Evolutionary conservation across 2,797 vertebrate species (phyloP), one percentile per base, ranked within the genome.

Genomic region (Sebastes kiyomatsui): DNA sequence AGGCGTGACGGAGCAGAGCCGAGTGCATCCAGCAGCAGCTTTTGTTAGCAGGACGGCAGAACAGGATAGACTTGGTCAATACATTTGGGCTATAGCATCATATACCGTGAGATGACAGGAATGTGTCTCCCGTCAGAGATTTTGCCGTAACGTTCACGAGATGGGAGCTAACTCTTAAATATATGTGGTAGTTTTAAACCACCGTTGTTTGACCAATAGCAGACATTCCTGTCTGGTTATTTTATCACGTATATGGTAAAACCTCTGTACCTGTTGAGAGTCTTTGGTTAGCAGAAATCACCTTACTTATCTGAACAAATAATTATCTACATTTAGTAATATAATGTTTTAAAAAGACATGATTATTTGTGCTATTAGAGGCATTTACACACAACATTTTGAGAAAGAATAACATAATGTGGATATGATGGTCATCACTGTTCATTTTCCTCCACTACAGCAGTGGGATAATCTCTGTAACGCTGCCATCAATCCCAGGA

Each of bases 1-100:
- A 70, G 60, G 52, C 66, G 49, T 54, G 68, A 77, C 79, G 1
- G 58, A 67, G 72, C 76, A 54, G 58, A 65, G 72, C 59, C 4
- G 4, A 68, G 60, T 23, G 56, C 60, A 64, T 67, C 74, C 67
- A 54, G 28, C 4, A 54, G 28, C 2, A 35, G 72, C 67, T 67
- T 58, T 71, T 77, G 42, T 73, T 75, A 65, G 67, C 30, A 65
- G 38, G 70, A 27, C 4, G 66, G 49, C 46, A 67, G 28, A 67
- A 42, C 12, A 22, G 30, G 76, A 46, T 8, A 1, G 16, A 60
- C 22, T 22, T 42, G 66, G 56, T 58, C 72, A 56, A 58, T 13
- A 52, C 28, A 35, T 60, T 25, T 25, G 8, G 25, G 23, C 10
- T 35, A n/a, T 27, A 6, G 12, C 56, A 42, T 1, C 42, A 35